A percentile compares a stretch with the other conserved stretches of the same genome.
phyloP scores from a whole-genome alignment of 2,113 vertebrate species.

The Cranoglanis bouderius region DNA sequence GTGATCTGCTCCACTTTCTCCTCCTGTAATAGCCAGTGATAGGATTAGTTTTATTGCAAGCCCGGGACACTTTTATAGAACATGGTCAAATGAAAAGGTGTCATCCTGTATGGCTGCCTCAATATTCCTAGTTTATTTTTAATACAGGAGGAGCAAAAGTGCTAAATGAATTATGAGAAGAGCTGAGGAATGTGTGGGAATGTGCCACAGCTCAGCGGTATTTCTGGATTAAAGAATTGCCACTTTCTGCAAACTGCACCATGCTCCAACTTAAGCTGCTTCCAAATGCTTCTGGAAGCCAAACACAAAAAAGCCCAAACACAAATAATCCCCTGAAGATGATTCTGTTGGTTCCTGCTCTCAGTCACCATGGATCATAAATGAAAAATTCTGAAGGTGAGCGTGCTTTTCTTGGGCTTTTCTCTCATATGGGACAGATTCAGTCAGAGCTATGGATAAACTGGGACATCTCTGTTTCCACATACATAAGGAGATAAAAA shows the following conservation, averaged over 20 bases:
- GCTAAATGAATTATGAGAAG: slow-evolving; percentile 48
- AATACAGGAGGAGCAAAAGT: slow-evolving; percentile 42
- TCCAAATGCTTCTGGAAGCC: slow-evolving; percentile 39
- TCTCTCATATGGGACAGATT: slow-evolving; percentile 37
- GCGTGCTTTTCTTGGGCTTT: slow-evolving; percentile 19
- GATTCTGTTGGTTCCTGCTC: slow-evolving; percentile 1
- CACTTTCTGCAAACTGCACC: slow-evolving; percentile 20
- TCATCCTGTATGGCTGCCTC: slow-evolving; percentile 7
- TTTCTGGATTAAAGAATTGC: slow-evolving; percentile 34
- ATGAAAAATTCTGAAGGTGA: slow-evolving; percentile 35
- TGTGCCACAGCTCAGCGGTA: slow-evolving; percentile 15
- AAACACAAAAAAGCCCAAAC: slow-evolving; percentile 3
- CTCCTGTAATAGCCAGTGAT: slow-evolving; percentile 21
- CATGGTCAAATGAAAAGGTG: slow-evolving; percentile 7
- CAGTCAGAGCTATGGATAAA: slow-evolving; percentile 21
- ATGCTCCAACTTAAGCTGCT: slow-evolving; percentile 37
- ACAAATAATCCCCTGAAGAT: slow-evolving; percentile 37
- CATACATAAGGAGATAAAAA: slow-evolving; percentile 15
- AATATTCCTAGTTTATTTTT: slow-evolving; percentile 42
- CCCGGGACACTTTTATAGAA: slow-evolving; percentile 34
- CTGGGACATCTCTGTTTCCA: slow-evolving; percentile 34
- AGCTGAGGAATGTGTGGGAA: slow-evolving; percentile 43
- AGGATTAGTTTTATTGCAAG: slow-evolving; percentile 32
- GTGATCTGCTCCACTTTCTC: slow-evolving; percentile 11
- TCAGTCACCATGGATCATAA: slow-evolving; percentile 44